phyloP scores from a whole-genome alignment of 1,140 invertebrate genomes.

The Vollenhovia emeryi region DNA sequence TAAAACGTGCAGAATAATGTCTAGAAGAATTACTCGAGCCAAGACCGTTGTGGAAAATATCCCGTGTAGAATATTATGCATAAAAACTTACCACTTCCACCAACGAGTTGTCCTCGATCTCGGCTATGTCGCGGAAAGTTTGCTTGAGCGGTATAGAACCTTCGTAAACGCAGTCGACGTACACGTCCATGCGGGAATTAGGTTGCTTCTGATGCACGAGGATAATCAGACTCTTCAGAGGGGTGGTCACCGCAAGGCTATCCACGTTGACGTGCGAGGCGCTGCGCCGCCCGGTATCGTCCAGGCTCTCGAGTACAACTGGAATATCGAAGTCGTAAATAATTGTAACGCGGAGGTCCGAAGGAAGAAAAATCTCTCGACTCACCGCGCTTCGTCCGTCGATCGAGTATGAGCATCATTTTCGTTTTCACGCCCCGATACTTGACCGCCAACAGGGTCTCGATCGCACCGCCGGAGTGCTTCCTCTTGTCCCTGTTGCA shows the following conservation, averaged over 20 bases:
- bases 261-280: conserved; percentile 86
- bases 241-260: conserved; percentile 83
- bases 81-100: conserved; percentile 77
- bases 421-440: conserved; percentile 88
- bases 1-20: not conserved
- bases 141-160: conserved; percentile 85
- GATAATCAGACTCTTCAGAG: conserved; percentile 86
- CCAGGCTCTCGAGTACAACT: conserved; percentile 88
- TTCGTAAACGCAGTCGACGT: conserved; percentile 87
- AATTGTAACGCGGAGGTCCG: not conserved
- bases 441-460: conserved; percentile 89
- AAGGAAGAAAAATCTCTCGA: not conserved
- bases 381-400: conserved; percentile 88
- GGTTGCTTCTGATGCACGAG: conserved; percentile 85
- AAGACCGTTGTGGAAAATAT: not conserved
- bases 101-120: conserved; percentile 26
- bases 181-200: conserved; percentile 85
- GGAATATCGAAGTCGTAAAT: conserved; percentile 27
- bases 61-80: not conserved
- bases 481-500: conserved; percentile 87
- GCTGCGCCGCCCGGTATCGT: conserved; percentile 81
- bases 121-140: conserved; percentile 84
- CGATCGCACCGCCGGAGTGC: conserved; percentile 81
- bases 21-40: not conserved
- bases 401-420: conserved; percentile 88